These are phyloP conservation scores for Calliopum simillimum DNA, from an alignment of 2,888 invertebrate species.

Conservation along the genomic window DNA sequence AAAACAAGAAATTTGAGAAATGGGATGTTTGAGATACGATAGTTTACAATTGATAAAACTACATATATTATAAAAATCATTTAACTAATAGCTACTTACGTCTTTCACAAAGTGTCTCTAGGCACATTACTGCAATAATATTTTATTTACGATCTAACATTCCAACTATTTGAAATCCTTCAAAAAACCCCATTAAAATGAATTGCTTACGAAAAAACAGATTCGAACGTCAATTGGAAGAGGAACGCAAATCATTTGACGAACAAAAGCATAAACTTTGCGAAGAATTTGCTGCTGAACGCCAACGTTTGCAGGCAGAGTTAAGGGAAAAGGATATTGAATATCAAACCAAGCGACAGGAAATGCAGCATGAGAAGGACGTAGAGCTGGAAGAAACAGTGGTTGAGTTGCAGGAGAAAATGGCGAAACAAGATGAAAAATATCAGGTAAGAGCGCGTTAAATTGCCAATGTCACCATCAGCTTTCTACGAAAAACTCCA, in stretches of 20 bases:
- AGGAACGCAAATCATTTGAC: slow-evolving; percentile 71
- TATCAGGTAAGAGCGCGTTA: slow-evolving; percentile 58
- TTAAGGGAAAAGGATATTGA: slow-evolving; percentile 68
- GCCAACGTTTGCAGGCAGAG: slow-evolving; percentile 66
- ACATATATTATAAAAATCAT: too few relatives aligned
- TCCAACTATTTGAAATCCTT: neutral
- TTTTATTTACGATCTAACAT: neutral
- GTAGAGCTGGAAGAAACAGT: slow-evolving; percentile 68
- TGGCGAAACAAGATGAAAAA: slow-evolving; percentile 67
- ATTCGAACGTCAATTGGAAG: slow-evolving; percentile 70
- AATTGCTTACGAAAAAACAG: slow-evolving; percentile 51
- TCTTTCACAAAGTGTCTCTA: neutral
- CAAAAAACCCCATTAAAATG: neutral
- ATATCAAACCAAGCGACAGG: slow-evolving; percentile 63
- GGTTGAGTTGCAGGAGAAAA: slow-evolving; percentile 69
- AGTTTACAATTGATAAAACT: too few relatives aligned
- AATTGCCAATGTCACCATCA: neutral
- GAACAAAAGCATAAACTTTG: slow-evolving; percentile 70
- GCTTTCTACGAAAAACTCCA: neutral
- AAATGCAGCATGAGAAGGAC: slow-evolving; percentile 68
- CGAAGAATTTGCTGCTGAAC: slow-evolving; percentile 68
- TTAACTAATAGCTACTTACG: too few relatives aligned
- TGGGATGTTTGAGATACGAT: too few relatives aligned
- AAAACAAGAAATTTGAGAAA: too few relatives aligned
- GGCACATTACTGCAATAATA: neutral